Base-by-base conservation (phyloP, 2,888 invertebrate species). In the Hipparchia semele region DNA sequence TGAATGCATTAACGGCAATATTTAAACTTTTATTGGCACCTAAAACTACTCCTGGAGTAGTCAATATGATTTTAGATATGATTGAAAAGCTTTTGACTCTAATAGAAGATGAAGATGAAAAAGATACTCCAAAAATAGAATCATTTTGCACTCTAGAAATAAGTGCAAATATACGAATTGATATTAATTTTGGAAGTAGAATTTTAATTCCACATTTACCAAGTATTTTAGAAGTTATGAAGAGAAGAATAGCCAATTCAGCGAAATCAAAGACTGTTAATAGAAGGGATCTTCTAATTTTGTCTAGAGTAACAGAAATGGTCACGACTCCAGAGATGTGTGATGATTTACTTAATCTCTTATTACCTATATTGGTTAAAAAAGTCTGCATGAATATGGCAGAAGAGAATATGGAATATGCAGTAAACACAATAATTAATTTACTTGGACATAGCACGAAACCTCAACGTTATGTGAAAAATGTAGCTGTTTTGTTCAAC, bases 301-400 rank as follows among this genome's bases (percentile, higher is more conserved):
- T 98, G 1, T 96, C 97, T 0, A 94, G 97, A 78, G 94, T 97
- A 9, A 97, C 98, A 0, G 96, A 96, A 84, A 92, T 97, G 75
- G 96, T 97, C 0, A 94, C 95, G 8, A 95, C 96, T 71, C 90
- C 96, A 0, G 95, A 95, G 68, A 94, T 95, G 2, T 96, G 97
- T 80, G 96, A 96, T 76, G 95, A 95, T 53, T 88, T 98, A 53
- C 85, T 98, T n/a, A 94, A 94, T 72, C 88, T 98, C 5, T 86
- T 97, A 6, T 81, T 98, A 65, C 97, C 98, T 1, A 95, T 97
- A 77, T 90, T 97, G 33, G 93, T 96, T 0, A 96, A 95, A 79
- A 96, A 96, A 90, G 95, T 95, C 6, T 91, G 91, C 71, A 89
- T 89, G 78, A 94, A 94, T 66, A 92, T 95, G 78, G 95, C 95